A percentile compares a stretch with the other conserved stretches of the same genome.
These are phyloP conservation scores for Rhyacichthys aspro DNA, from an alignment of 2,797 vertebrate species.

Conservation along the genomic window DNA sequence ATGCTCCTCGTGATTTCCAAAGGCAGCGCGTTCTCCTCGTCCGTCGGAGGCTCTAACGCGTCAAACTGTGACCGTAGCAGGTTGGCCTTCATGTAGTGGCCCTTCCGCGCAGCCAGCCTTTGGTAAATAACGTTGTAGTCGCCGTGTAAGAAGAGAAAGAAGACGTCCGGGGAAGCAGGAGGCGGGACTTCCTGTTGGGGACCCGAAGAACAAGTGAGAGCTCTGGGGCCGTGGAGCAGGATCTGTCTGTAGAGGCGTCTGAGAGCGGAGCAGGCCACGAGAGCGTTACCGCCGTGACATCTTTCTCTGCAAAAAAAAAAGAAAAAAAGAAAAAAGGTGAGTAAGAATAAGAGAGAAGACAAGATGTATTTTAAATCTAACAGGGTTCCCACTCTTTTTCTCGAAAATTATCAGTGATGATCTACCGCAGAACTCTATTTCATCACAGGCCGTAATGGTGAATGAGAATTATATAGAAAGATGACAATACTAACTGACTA, in stretches of 20 bases:
- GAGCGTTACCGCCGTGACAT: slow-evolving; percentile 64
- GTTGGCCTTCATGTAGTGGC: slow-evolving; percentile 87
- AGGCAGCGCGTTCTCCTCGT: slow-evolving; percentile 82
- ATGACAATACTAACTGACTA: too few relatives aligned
- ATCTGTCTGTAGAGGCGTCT: slow-evolving; percentile 85
- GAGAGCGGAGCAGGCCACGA: slow-evolving; percentile 91
- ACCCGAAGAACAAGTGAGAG: slow-evolving; percentile 11
- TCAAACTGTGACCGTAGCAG: slow-evolving; percentile 89
- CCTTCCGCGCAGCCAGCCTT: slow-evolving; percentile 80
- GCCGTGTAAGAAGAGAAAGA: slow-evolving; percentile 85
- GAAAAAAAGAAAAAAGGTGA: slow-evolving; percentile 10
- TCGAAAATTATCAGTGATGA: too few relatives aligned
- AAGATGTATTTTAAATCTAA: too few relatives aligned
- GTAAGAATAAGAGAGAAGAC: background rate
- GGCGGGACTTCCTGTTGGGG: slow-evolving; percentile 27
- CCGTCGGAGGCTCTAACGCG: slow-evolving; percentile 82
- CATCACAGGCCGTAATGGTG: too few relatives aligned
- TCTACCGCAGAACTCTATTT: too few relatives aligned
- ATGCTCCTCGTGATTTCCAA: slow-evolving; percentile 79
- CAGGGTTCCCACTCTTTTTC: background rate
- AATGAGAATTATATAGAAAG: too few relatives aligned
- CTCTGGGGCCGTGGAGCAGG: slow-evolving; percentile 75
- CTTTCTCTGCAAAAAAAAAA: slow-evolving; percentile 61
- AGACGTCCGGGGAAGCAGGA: slow-evolving; percentile 57
- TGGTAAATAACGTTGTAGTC: slow-evolving; percentile 79